A percentile compares a stretch with the other conserved stretches of the same genome.
Evolutionary conservation across 1,140 invertebrate species (phyloP).

Genomic region (Battus philenor): DNA sequence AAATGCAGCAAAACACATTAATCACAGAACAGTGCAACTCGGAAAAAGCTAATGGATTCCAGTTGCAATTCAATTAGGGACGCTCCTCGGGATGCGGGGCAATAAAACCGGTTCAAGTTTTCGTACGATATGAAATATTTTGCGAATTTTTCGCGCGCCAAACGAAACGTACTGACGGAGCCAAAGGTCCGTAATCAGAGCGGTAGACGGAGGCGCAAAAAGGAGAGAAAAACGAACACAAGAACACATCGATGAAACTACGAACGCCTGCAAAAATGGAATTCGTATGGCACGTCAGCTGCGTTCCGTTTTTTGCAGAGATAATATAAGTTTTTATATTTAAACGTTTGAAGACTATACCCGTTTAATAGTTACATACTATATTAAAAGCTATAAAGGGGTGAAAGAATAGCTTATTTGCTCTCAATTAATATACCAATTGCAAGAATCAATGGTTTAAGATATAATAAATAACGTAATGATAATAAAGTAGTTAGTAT

Average conservation of each 20-base stretch:
- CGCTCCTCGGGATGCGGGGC: not conserved
- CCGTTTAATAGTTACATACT: too few species aligned
- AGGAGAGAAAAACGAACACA: constrained; percentile 4
- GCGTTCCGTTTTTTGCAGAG: too few species aligned
- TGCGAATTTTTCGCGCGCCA: constrained; percentile 1
- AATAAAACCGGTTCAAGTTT: constrained; percentile 5
- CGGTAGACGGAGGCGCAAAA: constrained; percentile 9
- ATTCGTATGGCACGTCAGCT: too few species aligned
- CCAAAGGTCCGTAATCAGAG: constrained; percentile 20
- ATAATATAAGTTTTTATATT: too few species aligned
- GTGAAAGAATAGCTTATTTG: too few species aligned
- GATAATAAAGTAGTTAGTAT: too few species aligned
- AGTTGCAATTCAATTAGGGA: constrained; percentile 10
- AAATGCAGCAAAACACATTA: constrained; percentile 1
- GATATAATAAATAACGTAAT: too few species aligned
- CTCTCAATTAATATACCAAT: too few species aligned
- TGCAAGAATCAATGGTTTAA: too few species aligned
- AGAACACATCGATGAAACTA: not conserved
- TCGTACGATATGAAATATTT: constrained; percentile 7
- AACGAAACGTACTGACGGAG: constrained; percentile 8
- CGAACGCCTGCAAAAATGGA: too few species aligned
- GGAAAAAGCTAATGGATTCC: constrained; percentile 5
- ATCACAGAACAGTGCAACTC: constrained; percentile 4
- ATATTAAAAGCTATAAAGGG: too few species aligned
- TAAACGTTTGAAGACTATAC: too few species aligned